These are phyloP conservation scores for Drosophila mettleri DNA, from an alignment of 2,888 invertebrate species.

Conservation along the genomic window DNA sequence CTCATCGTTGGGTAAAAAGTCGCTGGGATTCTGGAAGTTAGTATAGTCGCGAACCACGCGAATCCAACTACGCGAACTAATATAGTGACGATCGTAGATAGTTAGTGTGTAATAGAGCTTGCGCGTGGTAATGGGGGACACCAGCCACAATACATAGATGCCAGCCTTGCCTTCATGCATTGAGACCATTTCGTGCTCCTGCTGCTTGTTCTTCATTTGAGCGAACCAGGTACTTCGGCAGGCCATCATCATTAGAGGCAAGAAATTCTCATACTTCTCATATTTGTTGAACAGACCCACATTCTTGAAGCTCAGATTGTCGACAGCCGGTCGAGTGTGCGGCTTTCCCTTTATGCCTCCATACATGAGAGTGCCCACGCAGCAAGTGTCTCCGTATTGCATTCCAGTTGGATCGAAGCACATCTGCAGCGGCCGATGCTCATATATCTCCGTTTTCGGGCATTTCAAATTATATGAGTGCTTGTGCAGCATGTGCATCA, in stretches of 20 bases:
- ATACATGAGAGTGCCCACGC: constrained; percentile 40
- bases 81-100: constrained; percentile 36
- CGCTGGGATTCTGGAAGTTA: constrained; percentile 43
- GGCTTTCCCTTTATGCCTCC: constrained; percentile 26
- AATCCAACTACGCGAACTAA: constrained; percentile 37
- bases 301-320: constrained; percentile 37
- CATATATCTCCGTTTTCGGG: constrained; percentile 15
- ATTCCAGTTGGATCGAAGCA: constrained; percentile 32
- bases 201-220: constrained; percentile 33
- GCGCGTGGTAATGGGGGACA: constrained; percentile 26
- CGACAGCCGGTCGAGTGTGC: constrained; percentile 23
- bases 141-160: constrained; percentile 57
- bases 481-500: constrained; percentile 48
- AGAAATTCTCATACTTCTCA: constrained; percentile 25
- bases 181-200: constrained; percentile 20
- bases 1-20: constrained; percentile 38
- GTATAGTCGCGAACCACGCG: constrained; percentile 39
- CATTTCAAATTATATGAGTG: constrained; percentile 1
- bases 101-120: constrained; percentile 50
- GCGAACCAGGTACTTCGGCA: constrained; percentile 54
- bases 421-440: constrained; percentile 27
- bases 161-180: not conserved
- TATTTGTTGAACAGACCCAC: constrained; percentile 16
- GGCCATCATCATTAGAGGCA: constrained; percentile 52
- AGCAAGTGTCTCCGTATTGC: constrained; percentile 1